phyloP scores from a whole-genome alignment of 2,113 vertebrate genomes.

The Garra rufa region DNA sequence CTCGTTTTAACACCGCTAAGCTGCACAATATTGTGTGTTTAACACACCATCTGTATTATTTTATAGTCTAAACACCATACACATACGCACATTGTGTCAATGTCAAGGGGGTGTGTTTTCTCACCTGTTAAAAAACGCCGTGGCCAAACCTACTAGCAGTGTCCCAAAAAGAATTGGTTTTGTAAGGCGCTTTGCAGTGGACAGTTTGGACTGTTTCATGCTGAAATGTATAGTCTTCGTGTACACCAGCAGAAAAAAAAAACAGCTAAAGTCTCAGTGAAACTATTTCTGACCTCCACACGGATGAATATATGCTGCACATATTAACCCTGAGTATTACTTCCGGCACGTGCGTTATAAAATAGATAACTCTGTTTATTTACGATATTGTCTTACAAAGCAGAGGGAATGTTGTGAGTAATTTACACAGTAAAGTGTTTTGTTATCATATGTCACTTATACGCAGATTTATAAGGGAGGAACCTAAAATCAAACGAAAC shows the following conservation, averaged over 20 bases:
- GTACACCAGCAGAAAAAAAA: neutral
- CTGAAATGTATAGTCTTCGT: neutral
- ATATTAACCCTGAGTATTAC: neutral
- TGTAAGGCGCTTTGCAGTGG: slow-evolving; percentile 64
- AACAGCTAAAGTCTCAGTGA: neutral
- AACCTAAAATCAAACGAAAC: neutral
- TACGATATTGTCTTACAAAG: neutral
- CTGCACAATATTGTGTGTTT: neutral
- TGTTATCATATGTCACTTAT: neutral
- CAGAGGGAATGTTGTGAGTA: neutral
- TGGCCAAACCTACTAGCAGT: slow-evolving; percentile 65
- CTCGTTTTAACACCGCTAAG: neutral
- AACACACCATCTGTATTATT: neutral
- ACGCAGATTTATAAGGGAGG: neutral
- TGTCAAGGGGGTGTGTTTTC: slow-evolving; percentile 21
- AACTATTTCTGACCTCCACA: neutral
- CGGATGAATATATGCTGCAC: neutral
- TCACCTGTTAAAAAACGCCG: slow-evolving; percentile 74
- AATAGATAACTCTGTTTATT: neutral
- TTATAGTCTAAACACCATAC: neutral
- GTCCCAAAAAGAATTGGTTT: slow-evolving; percentile 77
- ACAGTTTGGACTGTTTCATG: slow-evolving; percentile 70
- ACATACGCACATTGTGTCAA: neutral
- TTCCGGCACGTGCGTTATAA: slow-evolving; percentile 21
- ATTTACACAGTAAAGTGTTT: neutral